Base-by-base conservation (phyloP, 2,888 invertebrate species). In the Drosophila pullipes region DNA sequence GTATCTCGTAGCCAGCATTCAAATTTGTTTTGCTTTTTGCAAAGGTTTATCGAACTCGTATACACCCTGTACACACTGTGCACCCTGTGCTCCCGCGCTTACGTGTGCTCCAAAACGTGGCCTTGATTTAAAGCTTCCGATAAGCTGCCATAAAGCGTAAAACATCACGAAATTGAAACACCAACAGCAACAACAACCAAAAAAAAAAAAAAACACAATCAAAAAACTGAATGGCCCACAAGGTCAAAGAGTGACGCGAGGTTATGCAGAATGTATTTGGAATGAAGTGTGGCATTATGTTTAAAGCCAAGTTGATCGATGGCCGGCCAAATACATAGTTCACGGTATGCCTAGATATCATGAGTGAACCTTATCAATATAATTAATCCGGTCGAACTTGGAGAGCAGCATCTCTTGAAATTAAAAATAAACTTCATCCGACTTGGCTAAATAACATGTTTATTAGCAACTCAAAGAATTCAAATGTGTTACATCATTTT, bases 101-200 rank as follows among this genome's bases (percentile, higher is more conserved):
- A 76, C 30, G 47, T 62, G 50, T 69, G 72, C 69, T 80, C 31
- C 66, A 65, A 72, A 62, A 58, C 63, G 60, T 18, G 79, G 55
- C 89, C 89, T 83, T 85, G 83, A 79, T 85, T 81, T 70, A n/a
- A 73, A 69, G 73, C 82, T 89, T 83, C 79, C 84, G 77, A 85
- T 83, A 89, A 85, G 72, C 77, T 57, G 39, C 50, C 62, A 54
- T 41, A 55, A 76, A 70, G 63, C 65, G 69, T 52, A 62, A 81
- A 85, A 74, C 69, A 82, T 81, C 86, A 88, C 89, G 89, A 83
- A 81, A 72, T 55, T 50, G 49, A 30, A 31, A 63, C 53, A 35
- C 37, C 50, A 62, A 44, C 53, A 58, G 16, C 16, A 33, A 37
- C 18, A 57, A 9, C 22, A 28, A 33, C 50, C 50, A 30, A 28